A percentile compares a stretch with the other conserved stretches of the same genome.
phyloP scores from a whole-genome alignment of 37 sponge, comb jelly and placozoan species.

The Corticium candelabrum region DNA sequence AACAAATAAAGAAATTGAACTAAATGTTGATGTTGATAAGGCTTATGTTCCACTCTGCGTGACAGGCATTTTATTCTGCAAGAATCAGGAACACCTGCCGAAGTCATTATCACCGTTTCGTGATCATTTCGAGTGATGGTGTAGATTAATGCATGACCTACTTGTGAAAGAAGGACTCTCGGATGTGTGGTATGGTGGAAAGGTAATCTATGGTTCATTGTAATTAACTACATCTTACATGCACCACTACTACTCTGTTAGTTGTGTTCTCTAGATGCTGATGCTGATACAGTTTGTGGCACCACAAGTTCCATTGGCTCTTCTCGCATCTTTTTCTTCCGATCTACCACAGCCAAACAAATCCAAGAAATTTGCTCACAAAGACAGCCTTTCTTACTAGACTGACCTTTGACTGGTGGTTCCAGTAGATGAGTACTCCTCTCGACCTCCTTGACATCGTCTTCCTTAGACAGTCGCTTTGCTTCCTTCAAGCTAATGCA shows the following conservation, averaged over 20 bases:
- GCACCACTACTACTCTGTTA: too few relatives aligned
- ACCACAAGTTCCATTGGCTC: neutral
- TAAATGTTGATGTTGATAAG: too few relatives aligned
- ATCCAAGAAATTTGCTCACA: neutral
- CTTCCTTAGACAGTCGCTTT: constrained; percentile 67
- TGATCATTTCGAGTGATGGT: too few relatives aligned
- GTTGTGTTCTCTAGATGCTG: neutral
- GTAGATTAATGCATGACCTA: too few relatives aligned
- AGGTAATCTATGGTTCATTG: neutral
- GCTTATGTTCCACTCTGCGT: too few relatives aligned
- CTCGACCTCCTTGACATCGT: constrained; percentile 80
- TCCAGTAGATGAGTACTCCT: constrained; percentile 77
- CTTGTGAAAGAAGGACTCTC: too few relatives aligned
- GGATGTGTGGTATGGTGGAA: neutral
- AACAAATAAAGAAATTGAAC: too few relatives aligned
- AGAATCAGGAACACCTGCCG: too few relatives aligned
- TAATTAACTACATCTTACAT: neutral
- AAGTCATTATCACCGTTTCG: too few relatives aligned
- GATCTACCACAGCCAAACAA: neutral
- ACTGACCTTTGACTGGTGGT: constrained; percentile 57
- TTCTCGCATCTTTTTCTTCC: neutral
- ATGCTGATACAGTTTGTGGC: neutral
- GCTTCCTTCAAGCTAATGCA: constrained; percentile 75
- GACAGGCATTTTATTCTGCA: too few relatives aligned
- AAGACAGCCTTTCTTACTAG: neutral